Base-by-base conservation (phyloP, 2,113 vertebrate species). In the Mionectes macconnelli region DNA sequence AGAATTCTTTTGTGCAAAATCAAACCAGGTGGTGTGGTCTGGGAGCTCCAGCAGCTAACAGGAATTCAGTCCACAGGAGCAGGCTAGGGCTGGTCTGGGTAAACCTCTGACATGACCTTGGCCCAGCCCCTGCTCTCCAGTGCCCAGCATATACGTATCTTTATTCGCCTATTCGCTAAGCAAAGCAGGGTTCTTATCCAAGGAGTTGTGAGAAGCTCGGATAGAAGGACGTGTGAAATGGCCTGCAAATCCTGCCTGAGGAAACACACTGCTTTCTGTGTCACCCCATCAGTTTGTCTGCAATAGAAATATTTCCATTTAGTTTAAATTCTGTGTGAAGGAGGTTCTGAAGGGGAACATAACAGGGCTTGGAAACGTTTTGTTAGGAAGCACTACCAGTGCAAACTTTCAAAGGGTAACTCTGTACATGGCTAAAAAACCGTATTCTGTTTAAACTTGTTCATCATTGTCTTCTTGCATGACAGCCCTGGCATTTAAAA, bases 371-470 rank as follows among this genome's bases (percentile, higher is more conserved):
- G 5, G 90, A 88, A 93, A 74, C 44, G 14, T 62, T 92, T 76
- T 86, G 90, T 55, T 60, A 57, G 76, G 89, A 74, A 95, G 67
- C 60, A 12, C 37, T 66, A 69, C 67, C 49, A 72, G 62, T 56
- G 49, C 49, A 79, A 85, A 83, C 91, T 78, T 96, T 91, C 84
- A 80, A 96, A 92, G 66, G 55, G 79, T 89, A 97, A 92, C n/a
- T 8, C 78, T 83, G 78, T 90, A 81, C 94, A 87, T 66, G 85
- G 96, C 90, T 96, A 93, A 89, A 94, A 91, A 84, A 90, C 73
- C 93, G 72, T 94, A 95, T 92, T 94, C 95, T 96, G 94, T 96
- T 94, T 97, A 90, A 95, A 97, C 96, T 97, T 97, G 96, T 97
- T 96, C 94, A 95, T 97, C 96, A 96, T 96, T 97, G 96, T 95